A percentile compares a stretch with the other conserved stretches of the same genome.
phyloP scores from a whole-genome alignment of 1,140 invertebrate species.

The Hyphantria cunea region DNA sequence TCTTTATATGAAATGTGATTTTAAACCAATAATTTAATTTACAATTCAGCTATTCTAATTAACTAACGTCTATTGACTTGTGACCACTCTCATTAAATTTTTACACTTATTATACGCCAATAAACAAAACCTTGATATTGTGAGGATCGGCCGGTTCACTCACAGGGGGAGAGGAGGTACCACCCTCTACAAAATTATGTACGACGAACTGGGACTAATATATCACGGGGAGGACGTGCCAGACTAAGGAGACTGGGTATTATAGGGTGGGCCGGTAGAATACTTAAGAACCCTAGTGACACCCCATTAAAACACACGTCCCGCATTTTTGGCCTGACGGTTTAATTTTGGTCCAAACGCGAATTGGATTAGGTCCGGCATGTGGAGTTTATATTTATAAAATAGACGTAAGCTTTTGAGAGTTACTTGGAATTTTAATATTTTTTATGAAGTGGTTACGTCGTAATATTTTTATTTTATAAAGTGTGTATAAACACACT shows the following conservation, averaged over 20 bases:
- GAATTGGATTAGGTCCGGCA: slow-evolving; percentile 31
- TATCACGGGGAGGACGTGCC: slow-evolving; percentile 79
- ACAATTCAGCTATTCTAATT: neutral
- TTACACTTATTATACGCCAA: slow-evolving; percentile 57
- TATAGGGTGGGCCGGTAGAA: slow-evolving; percentile 76
- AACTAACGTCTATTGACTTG: slow-evolving; percentile 16
- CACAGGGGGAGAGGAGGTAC: slow-evolving; percentile 51
- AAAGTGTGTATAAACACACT: slow-evolving; percentile 10
- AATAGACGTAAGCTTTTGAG: slow-evolving; percentile 15
- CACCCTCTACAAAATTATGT: slow-evolving; percentile 80
- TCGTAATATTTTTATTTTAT: neutral
- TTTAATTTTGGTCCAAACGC: slow-evolving; percentile 66
- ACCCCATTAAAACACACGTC: slow-evolving; percentile 80
- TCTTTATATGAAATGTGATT: no score
- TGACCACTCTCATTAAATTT: slow-evolving; percentile 34
- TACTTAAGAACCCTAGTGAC: slow-evolving; percentile 79
- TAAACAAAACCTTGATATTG: slow-evolving; percentile 78
- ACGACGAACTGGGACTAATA: slow-evolving; percentile 82
- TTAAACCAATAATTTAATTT: no score
- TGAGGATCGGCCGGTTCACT: slow-evolving; percentile 63
- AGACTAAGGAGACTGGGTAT: slow-evolving; percentile 79
- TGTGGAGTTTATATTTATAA: slow-evolving; percentile 24
- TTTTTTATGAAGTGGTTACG: slow-evolving; percentile 21
- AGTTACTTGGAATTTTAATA: slow-evolving; percentile 20
- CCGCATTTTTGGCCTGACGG: slow-evolving; percentile 74